Evolutionary conservation across 2,888 invertebrate genomes (phyloP), one percentile per base, ranked within the genome.

Genomic region (Tinea pellionella): DNA sequence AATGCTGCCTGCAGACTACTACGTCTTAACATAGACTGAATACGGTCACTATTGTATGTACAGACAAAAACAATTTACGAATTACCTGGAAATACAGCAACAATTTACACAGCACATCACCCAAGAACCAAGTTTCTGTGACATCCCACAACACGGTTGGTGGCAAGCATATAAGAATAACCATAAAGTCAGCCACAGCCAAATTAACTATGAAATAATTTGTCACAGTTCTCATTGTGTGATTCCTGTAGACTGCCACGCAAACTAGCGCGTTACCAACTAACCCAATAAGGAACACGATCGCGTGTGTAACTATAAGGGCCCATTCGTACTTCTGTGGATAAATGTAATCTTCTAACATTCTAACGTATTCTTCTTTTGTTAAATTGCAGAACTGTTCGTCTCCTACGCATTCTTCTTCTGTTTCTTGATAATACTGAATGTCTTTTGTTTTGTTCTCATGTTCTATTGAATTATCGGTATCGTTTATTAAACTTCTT

Each of bases 181-280:
- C 97, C 82, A 97, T 89, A 68, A 97, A 94, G 73, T 97, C 97
- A 0, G 94, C 94, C 6, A 92, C 89, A 0, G 97, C 96, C 69
- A 97, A 82, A 75, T 97, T 97, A 43, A 96, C 95, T 68, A 97
- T 93, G 75, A 96, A 97, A 74, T 94, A 94, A 77, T 98, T 97
- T 47, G 97, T 97, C 16, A 97, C 96, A 0, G 96, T 96, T 61
- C 96, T 88, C 96, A 97, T 96, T 0, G 92, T 89, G 64, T 92
- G 92, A 71, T 96, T 96, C 61, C 94, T 89, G 72, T 94, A 94
- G 0, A 97, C 96, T 0, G 96, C 96, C 32, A 94, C 89, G 69
- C 96, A 96, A 32, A 98, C 97, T 37, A 97, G 79, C 9, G 92
- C 91, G 73, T 97, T 98, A 0, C 97, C 97, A 0, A 94, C 87